Evolutionary conservation across 2,797 vertebrate genomes (phyloP), one percentile per base, ranked within the genome.

Genomic region (Sebastes hopkinsi): DNA sequence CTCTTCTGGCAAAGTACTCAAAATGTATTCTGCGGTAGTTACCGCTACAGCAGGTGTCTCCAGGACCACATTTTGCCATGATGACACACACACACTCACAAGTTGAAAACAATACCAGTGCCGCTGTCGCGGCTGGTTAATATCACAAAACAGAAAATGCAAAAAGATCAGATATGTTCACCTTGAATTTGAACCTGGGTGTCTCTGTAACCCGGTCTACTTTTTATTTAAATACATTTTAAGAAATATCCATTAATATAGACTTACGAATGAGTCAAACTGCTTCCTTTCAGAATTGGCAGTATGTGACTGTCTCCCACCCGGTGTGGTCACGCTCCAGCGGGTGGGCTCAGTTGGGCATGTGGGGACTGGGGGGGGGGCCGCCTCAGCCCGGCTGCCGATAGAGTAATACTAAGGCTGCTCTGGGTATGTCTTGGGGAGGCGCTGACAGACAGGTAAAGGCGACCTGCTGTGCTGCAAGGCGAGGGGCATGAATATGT

Each of bases 401-500:
- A 89, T 83, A 64, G 71, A 88, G 74, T 88, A 86, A 88, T 66
- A 71, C 75, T 65, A 62, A 62, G 38, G 81, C 82, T 80, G 84
- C 52, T 87, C 61, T 64, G 65, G 85, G 66, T 87, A 50, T 75
- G 89, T 88, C 90, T 65, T 62, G 67, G 65, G 80, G 74, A 72
- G 58, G 79, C 34, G 16, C 32, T 89, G 92, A 92, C 82, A 90
- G 89, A 88, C 86, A 90, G 82, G 86, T 56, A 52, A 75, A 75
- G 84, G 78, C 65, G 2, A 78, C 88, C 85, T 81, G 86, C 89
- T 92, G 89, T 61, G 90, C 75, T 81, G 77, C 80, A 89, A 88
- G 77, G 74, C 10, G 59, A 84, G 65, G 74, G 78, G 81, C 42
- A 73, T 72, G 74, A 68, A 60, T 79, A 32, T 25, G 14, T 32